Conservation (phyloP, 2,797 vertebrate species). For the Parauchenoglanis ngamensis region DNA sequence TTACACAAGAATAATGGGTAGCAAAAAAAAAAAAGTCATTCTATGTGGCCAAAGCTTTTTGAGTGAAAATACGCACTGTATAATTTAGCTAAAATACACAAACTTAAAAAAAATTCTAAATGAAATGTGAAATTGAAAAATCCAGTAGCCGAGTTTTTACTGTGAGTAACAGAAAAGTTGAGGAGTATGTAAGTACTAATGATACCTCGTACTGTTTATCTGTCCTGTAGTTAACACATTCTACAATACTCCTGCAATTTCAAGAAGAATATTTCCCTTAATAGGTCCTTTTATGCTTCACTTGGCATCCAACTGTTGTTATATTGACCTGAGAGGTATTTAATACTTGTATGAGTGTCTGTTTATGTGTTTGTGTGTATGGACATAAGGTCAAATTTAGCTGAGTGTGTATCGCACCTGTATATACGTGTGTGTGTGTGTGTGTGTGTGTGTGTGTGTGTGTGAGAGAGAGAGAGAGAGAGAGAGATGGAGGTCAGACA, state of each 20-base stretch:
- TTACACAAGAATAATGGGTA: neutral
- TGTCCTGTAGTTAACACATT: neutral
- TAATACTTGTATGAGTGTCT: constrained; percentile 25
- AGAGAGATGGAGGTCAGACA: constrained; percentile 28
- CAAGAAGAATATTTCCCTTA: neutral
- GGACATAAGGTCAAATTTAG: constrained; percentile 12
- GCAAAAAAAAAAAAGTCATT: neutral
- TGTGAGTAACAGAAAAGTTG: neutral
- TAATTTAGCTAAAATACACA: neutral
- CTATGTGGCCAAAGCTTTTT: neutral
- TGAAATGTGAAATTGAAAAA: neutral
- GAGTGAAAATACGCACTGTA: neutral
- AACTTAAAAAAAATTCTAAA: neutral
- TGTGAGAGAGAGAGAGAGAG: no score
- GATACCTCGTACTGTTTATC: neutral
- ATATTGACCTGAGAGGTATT: constrained; percentile 58
- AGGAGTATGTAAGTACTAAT: neutral
- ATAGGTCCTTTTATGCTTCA: constrained; percentile 49
- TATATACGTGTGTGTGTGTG: constrained; percentile 13
- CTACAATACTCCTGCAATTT: neutral
- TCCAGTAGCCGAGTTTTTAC: neutral
- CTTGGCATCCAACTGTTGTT: constrained; percentile 66
- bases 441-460: constrained; percentile 4
- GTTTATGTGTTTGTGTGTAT: neutral
- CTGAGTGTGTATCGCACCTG: constrained; percentile 37